phyloP scores from a whole-genome alignment of 2,888 invertebrate species.

The Melieria omissa region DNA sequence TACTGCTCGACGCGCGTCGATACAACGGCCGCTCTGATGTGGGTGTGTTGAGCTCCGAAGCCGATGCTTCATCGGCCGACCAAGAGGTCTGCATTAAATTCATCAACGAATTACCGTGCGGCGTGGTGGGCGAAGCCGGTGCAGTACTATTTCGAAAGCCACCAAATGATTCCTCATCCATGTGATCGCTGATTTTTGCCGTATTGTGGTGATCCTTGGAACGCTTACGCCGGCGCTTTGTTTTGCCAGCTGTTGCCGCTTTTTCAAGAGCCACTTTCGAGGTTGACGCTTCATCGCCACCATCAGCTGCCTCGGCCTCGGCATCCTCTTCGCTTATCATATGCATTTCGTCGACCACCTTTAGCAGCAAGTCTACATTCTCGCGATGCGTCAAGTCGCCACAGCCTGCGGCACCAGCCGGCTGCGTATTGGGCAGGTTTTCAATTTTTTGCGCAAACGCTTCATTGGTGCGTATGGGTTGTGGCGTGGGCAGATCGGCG shows the following conservation, averaged over 20 bases:
- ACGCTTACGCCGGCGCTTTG: conserved; percentile 36
- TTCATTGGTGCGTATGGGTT: conserved; percentile 62
- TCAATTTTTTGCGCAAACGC: conserved; percentile 65
- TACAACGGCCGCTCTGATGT: conserved; percentile 26
- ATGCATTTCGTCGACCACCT: conserved; percentile 66
- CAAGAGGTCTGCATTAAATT: conserved; percentile 64
- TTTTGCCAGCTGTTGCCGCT: conserved; percentile 31
- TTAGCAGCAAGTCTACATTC: conserved; percentile 62
- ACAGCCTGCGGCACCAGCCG: conserved; percentile 61
- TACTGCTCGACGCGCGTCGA: conserved; percentile 61
- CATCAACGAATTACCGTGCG: conserved; percentile 57
- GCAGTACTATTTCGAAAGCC: background rate
- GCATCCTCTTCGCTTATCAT: conserved; percentile 65
- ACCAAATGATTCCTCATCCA: conserved; percentile 45
- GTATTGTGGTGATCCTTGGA: conserved; percentile 30
- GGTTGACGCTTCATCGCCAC: conserved; percentile 1
- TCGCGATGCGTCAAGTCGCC: conserved; percentile 58
- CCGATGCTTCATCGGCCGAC: conserved; percentile 54
- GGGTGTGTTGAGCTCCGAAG: conserved; percentile 40
- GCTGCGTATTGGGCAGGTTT: conserved; percentile 49
- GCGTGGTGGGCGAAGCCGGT: conserved; percentile 9
- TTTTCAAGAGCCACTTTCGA: conserved; percentile 6
- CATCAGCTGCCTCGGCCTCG: conserved; percentile 21
- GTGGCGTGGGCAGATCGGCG: conserved; percentile 58
- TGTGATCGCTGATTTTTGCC: conserved; percentile 30